Evolutionary conservation across 2,797 vertebrate genomes (phyloP).

Genomic region (Poecile montanus): DNA sequence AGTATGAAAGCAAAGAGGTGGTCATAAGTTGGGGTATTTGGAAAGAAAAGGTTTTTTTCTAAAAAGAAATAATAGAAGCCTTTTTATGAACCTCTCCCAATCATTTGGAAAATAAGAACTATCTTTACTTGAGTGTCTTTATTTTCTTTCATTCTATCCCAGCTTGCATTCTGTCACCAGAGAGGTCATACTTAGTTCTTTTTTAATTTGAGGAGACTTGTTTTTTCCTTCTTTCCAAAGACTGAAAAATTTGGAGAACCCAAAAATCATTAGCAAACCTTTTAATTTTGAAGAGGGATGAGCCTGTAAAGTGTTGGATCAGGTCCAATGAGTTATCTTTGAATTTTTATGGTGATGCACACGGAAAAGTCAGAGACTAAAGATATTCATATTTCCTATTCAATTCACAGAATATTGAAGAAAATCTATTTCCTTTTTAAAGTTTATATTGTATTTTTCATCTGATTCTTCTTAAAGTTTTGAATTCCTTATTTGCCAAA

Average conservation of each 20-base stretch:
- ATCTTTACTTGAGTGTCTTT: not conserved
- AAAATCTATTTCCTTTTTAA: not conserved
- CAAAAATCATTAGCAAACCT: not conserved
- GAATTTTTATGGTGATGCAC: not conserved
- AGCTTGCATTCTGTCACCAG: not conserved
- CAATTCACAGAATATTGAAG: not conserved
- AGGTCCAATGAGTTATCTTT: not conserved
- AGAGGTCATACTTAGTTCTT: fast-evolving
- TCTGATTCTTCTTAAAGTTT: not conserved
- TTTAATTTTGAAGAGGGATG: not conserved
- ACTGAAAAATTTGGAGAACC: not conserved
- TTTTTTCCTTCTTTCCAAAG: not conserved
- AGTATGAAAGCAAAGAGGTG: not conserved
- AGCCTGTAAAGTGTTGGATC: not conserved
- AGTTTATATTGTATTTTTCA: not conserved
- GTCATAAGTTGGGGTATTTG: not conserved
- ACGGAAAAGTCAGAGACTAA: not conserved
- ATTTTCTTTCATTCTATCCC: not conserved
- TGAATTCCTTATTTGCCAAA: not conserved
- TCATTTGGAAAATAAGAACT: not conserved
- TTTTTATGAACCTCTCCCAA: not conserved
- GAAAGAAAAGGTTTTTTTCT: not conserved
- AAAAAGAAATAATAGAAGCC: not conserved
- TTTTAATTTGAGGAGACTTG: not conserved
- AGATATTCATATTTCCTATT: not conserved